Conservation (phyloP, 2,888 invertebrate species). For the Drosophila barbarae region DNA sequence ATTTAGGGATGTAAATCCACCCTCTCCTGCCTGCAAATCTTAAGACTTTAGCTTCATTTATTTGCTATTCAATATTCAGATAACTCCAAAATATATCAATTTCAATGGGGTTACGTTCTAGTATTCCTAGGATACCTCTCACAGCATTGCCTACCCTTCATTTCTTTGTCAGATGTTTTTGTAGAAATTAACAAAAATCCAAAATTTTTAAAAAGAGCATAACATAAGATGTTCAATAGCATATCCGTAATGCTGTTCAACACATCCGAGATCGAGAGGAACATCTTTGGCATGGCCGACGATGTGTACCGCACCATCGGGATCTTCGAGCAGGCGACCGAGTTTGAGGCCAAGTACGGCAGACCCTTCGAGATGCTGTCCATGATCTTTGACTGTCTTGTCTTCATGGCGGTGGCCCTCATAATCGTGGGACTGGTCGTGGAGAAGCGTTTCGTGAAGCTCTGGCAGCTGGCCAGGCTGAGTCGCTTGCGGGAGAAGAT, state of each 20-base stretch:
- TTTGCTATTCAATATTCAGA: too few species aligned
- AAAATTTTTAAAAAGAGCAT: constrained; percentile 11
- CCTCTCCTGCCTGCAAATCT: background rate
- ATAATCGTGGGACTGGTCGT: constrained; percentile 5
- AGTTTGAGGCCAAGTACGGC: constrained; percentile 13
- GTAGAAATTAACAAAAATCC: background rate
- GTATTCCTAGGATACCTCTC: too few species aligned
- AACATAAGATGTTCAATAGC: constrained; percentile 37
- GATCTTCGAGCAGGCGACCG: constrained; percentile 15
- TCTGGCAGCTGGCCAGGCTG: background rate
- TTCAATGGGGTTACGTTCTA: too few species aligned
- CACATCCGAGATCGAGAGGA: constrained; percentile 33
- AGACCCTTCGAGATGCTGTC: constrained; percentile 20
- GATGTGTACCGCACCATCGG: constrained; percentile 36
- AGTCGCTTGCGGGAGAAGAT: background rate
- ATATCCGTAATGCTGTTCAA: constrained; percentile 24
- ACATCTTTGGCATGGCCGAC: constrained; percentile 49
- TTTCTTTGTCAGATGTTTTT: constrained; percentile 5
- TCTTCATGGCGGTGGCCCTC: constrained; percentile 27
- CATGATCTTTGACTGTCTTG: constrained; percentile 13
- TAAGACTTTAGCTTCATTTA: too few species aligned
- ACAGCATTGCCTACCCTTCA: background rate
- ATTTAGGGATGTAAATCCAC: too few species aligned
- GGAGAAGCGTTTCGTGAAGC: background rate
- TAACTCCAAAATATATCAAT: too few species aligned